Base-by-base conservation (phyloP, 2,113 vertebrate genomes). In the Embiotoca jacksoni region DNA sequence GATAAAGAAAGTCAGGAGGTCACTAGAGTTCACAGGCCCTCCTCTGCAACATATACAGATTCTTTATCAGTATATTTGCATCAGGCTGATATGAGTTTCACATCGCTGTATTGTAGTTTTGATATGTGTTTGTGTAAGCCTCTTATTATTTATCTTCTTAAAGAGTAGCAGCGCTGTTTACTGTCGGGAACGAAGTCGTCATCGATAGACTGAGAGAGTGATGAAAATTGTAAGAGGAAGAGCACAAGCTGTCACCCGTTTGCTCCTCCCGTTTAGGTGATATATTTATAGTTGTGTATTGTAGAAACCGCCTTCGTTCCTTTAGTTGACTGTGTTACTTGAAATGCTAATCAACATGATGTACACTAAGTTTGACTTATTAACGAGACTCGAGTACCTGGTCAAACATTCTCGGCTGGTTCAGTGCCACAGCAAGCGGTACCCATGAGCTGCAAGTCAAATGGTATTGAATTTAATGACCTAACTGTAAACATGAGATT, bases 1-100 rank as follows among this genome's bases (percentile, higher is more conserved):
- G 78, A 88, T 88, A 89, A 82, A 60, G 32, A 83, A 54, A 63
- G 59, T 70, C 5, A 1, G 57, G 37, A 72, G 81, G 75, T 78
- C 80, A 80, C 15, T 63, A 32, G 60, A 80, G 82, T 80, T 86
- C 85, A 70, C 46, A 74, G 70, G 70, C 30, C 41, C 55, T 46
- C 8, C 64, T 75, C 37, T 71, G 58, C 15, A 37, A 46, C 81
- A 69, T 54, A 53, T 68, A 50, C 23, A 23, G 23, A 23, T 23
- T 61, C 69, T 78, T 33, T 75, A 53, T 61, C 54, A 54, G 73
- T 73, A 1, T 72, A 65, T 86, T 86, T 84, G 53, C 50, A 14
- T 75, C 32, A 32, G 72, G 65, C 88, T 75, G 61, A 62, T 81
- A 68, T 33, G 46, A 75, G 72, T 53, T 69, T 55, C n/a, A 72